Evolutionary conservation across 2,113 vertebrate species (phyloP).

Genomic region (Sylvilagus bachmani): DNA sequence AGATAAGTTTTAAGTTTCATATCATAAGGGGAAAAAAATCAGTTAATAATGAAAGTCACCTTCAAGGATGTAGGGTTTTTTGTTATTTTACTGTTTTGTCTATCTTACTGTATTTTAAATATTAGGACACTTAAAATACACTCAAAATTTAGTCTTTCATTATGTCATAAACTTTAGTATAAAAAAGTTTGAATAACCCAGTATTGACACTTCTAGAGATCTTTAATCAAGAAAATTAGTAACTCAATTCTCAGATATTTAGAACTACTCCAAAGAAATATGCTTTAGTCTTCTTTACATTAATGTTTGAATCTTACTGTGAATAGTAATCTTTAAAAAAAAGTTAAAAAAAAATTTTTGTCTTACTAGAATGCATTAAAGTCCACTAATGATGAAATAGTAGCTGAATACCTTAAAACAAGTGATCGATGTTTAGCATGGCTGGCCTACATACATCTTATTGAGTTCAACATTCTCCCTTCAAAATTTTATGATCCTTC

Average conservation of each 20-base stretch:
- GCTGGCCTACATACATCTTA: slow-evolving; percentile 96
- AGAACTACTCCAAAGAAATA: slow-evolving; percentile 31
- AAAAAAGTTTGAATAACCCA: slow-evolving; percentile 32
- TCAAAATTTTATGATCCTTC: slow-evolving; percentile 92
- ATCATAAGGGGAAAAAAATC: not conserved
- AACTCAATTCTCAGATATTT: slow-evolving; percentile 53
- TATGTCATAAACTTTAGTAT: slow-evolving; percentile 6
- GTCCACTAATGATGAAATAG: slow-evolving; percentile 80
- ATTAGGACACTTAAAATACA: slow-evolving; percentile 1
- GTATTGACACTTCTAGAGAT: not conserved
- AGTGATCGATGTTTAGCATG: slow-evolving; percentile 94
- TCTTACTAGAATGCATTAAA: slow-evolving; percentile 92
- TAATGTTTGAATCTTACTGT: slow-evolving; percentile 56
- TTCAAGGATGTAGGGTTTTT: not conserved
- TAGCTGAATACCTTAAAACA: slow-evolving; percentile 87
- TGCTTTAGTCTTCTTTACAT: slow-evolving; percentile 45
- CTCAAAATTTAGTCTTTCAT: not conserved
- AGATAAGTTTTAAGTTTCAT: slow-evolving; percentile 44
- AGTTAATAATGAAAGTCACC: slow-evolving; percentile 32
- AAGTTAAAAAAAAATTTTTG: slow-evolving; percentile 45
- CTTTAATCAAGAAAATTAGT: slow-evolving; percentile 11
- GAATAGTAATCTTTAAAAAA: not conserved
- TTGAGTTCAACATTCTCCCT: slow-evolving; percentile 94
- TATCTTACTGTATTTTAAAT: slow-evolving; percentile 40
- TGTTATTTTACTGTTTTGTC: slow-evolving; percentile 49